phyloP scores from a whole-genome alignment of 2,797 vertebrate species.

The Danionella dracula region DNA sequence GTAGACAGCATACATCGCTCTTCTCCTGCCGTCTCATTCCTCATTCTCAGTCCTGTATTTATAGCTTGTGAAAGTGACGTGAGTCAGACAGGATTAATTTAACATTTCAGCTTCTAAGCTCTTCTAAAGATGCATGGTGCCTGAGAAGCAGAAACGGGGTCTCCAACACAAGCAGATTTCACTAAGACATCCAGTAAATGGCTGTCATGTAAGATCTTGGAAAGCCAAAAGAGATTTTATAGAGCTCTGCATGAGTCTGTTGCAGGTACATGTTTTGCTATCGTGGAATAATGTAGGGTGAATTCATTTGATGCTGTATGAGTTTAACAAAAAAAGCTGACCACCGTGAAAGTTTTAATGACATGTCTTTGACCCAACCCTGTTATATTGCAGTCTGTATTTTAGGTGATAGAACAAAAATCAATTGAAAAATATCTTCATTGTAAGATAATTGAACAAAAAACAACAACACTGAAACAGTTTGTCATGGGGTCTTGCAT shows the following conservation, averaged over 20 bases:
- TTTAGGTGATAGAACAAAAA: no score
- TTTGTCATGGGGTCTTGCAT: no score
- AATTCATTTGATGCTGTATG: no score
- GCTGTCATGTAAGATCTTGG: neutral
- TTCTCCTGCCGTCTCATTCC: neutral
- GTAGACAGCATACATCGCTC: neutral
- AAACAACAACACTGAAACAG: no score
- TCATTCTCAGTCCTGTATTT: neutral
- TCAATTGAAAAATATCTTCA: no score
- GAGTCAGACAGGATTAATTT: conserved; percentile 33
- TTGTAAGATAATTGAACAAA: no score
- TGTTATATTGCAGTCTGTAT: no score
- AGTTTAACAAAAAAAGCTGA: no score
- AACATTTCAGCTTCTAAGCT: conserved; percentile 17
- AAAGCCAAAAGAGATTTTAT: neutral
- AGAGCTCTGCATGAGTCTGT: neutral
- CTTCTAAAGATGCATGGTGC: conserved; percentile 14
- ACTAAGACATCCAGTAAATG: neutral
- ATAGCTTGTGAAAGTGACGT: conserved; percentile 12
- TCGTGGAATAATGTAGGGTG: no score
- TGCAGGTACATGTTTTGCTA: neutral
- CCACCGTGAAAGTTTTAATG: no score
- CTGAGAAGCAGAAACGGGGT: neutral
- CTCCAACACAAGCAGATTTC: conserved; percentile 1
- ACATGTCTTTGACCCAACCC: no score